Conservation (phyloP, 2,113 vertebrate genomes). For the Coptodon bakossiorum region DNA sequence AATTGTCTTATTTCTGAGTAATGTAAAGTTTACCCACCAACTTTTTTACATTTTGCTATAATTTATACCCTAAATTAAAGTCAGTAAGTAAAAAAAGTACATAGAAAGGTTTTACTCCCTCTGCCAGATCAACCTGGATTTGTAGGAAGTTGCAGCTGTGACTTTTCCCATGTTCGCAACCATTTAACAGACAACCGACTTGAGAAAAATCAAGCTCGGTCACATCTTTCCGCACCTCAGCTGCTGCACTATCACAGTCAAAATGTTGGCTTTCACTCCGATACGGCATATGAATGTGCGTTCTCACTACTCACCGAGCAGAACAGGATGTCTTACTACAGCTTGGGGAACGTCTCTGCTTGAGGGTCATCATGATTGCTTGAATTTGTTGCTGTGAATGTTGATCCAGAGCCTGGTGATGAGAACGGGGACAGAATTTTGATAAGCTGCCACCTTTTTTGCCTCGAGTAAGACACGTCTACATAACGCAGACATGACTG, state of each 20-base stretch:
- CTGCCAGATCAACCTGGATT: constrained; percentile 5
- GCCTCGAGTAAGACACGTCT: background rate
- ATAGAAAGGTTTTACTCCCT: background rate
- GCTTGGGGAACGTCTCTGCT: constrained; percentile 14
- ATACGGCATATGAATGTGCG: background rate
- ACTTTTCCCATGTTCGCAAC: background rate
- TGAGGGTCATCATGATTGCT: background rate
- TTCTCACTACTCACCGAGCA: constrained; percentile 5
- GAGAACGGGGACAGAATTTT: background rate
- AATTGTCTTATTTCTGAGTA: background rate
- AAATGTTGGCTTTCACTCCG: constrained; percentile 2
- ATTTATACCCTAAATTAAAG: background rate
- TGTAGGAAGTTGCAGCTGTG: constrained; percentile 18
- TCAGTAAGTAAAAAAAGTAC: fast-evolving
- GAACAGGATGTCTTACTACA: constrained; percentile 34
- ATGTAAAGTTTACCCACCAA: background rate
- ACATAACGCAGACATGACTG: background rate
- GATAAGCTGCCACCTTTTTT: background rate
- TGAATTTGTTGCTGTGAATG: background rate
- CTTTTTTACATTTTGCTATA: background rate
- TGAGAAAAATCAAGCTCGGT: background rate
- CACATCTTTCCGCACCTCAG: constrained; percentile 7
- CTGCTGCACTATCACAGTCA: constrained; percentile 2
- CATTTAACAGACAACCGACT: background rate
- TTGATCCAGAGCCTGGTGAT: background rate